phyloP scores from a whole-genome alignment of 2,888 invertebrate species.

The Byasa hedistus region DNA sequence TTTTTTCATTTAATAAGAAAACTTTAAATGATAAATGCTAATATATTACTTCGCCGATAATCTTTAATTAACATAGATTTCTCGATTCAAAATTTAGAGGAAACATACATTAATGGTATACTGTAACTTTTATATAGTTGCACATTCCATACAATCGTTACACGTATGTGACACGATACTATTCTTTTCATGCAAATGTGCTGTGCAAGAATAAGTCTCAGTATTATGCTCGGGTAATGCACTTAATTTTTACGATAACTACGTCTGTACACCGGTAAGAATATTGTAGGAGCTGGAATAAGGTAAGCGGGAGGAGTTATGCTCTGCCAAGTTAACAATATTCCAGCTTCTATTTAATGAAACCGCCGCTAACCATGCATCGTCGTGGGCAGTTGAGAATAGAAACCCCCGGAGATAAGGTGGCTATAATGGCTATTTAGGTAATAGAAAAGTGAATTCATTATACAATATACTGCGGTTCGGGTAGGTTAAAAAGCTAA shows the following conservation, averaged over 20 bases:
- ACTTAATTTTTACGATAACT: constrained; percentile 68
- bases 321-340: constrained; percentile 48
- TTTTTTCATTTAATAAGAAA: no score
- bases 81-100: not conserved
- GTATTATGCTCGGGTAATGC: constrained; percentile 48
- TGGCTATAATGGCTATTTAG: constrained; percentile 36
- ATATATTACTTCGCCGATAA: no score
- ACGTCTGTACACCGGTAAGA: constrained; percentile 55
- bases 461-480: constrained; percentile 32
- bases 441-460: constrained; percentile 38
- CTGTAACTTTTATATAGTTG: not conserved
- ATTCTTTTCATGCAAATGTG: not conserved
- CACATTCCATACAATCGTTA: not conserved
- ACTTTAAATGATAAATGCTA: no score
- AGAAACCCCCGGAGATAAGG: constrained; percentile 41
- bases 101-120: not conserved
- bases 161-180: not conserved
- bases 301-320: constrained; percentile 43
- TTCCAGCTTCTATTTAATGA: constrained; percentile 49
- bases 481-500: constrained; percentile 10
- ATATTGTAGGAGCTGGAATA: constrained; percentile 46
- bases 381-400: constrained; percentile 40
- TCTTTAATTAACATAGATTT: no score
- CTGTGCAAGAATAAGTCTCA: constrained; percentile 28
- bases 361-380: constrained; percentile 50